Evolutionary conservation across 2,113 vertebrate species (phyloP).

Genomic region (human): DNA sequence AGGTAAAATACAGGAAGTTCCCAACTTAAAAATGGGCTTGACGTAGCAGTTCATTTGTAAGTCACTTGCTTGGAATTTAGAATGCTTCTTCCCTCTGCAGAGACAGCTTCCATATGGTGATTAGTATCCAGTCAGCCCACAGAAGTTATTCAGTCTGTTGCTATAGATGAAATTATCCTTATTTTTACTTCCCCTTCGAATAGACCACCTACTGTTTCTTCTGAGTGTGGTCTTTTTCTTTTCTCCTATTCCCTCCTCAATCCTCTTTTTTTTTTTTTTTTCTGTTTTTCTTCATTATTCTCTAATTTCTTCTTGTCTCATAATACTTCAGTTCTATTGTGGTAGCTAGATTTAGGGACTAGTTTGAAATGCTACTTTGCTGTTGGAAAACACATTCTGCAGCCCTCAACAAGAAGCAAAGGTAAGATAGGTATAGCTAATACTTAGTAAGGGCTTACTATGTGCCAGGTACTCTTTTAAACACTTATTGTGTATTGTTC

Average conservation of each 20-base stretch:
- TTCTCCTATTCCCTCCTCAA: background rate
- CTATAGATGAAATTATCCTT: conserved; percentile 1
- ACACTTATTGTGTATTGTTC: background rate
- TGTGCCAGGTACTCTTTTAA: background rate
- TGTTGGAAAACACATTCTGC: background rate
- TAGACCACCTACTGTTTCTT: conserved; percentile 13
- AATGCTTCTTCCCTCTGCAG: background rate
- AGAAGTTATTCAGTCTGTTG: conserved; percentile 18
- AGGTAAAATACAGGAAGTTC: conserved; percentile 69
- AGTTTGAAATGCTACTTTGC: background rate
- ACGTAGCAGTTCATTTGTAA: conserved; percentile 52
- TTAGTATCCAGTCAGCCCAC: background rate
- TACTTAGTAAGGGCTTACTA: background rate
- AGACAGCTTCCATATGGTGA: conserved; percentile 13
- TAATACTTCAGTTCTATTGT: background rate
- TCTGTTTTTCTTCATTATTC: background rate
- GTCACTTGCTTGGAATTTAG: conserved; percentile 54
- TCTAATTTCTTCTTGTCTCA: background rate
- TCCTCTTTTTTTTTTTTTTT: background rate
- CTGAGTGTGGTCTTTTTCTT: background rate
- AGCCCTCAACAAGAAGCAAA: background rate
- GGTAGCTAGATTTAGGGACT: background rate
- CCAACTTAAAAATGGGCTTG: conserved; percentile 33
- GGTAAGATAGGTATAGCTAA: background rate
- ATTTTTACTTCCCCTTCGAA: background rate